phyloP scores from a whole-genome alignment of 2,113 vertebrate species.

The Amblyornis subalaris region DNA sequence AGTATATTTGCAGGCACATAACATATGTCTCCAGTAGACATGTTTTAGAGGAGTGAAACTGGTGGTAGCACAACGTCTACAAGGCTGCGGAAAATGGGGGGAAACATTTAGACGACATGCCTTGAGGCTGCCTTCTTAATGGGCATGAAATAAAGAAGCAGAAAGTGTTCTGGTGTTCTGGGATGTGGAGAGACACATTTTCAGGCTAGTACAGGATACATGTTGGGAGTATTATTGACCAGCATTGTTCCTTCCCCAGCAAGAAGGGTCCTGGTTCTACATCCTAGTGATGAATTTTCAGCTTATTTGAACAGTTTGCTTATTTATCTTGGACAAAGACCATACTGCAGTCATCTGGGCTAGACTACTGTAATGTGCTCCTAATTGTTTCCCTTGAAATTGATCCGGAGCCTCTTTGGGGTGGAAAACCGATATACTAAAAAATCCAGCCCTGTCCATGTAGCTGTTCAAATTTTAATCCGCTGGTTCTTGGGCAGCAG shows the following conservation, averaged over 20 bases:
- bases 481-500: constrained; percentile 16
- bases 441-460: not conserved
- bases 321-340: constrained; percentile 31
- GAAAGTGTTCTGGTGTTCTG: not conserved
- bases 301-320: not conserved
- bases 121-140: not conserved
- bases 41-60: not conserved
- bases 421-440: constrained; percentile 1
- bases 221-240: not conserved
- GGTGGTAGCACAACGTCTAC: not conserved
- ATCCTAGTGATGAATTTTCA: not conserved
- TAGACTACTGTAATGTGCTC: constrained; percentile 29
- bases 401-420: constrained; percentile 27
- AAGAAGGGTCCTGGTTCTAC: not conserved
- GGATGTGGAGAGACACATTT: not conserved
- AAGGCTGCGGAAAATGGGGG: not conserved
- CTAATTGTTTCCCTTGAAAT: constrained; percentile 57
- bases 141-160: not conserved
- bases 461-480: constrained; percentile 34
- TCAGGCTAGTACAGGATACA: not conserved
- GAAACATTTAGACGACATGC: not conserved
- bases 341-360: constrained; percentile 5
- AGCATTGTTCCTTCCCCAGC: not conserved
- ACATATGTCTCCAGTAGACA: not conserved
- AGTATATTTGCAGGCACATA: not conserved